phyloP scores from a whole-genome alignment of 2,888 invertebrate species.

The Callinectes sapidus region DNA sequence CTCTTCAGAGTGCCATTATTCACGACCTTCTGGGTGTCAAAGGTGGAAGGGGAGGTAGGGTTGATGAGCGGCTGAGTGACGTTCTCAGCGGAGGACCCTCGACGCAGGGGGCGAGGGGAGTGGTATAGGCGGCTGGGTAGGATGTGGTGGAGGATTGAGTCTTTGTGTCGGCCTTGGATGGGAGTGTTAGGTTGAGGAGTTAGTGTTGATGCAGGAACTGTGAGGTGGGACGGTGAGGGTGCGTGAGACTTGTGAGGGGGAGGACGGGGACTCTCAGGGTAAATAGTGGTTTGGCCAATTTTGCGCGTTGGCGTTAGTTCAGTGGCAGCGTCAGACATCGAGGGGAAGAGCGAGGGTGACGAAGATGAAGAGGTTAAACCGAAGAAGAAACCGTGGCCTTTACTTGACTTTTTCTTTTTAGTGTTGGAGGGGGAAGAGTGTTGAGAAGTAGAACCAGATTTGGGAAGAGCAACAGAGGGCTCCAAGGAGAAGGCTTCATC shows the following conservation, averaged over 20 bases:
- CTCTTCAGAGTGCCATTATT: constrained; percentile 76
- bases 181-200: constrained; percentile 59
- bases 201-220: constrained; percentile 54
- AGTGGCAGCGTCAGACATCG: constrained; percentile 58
- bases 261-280: constrained; percentile 63
- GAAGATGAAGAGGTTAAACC: constrained; percentile 65
- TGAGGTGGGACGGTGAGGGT: constrained; percentile 56
- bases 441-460: constrained; percentile 39
- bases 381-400: constrained; percentile 56
- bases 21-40: constrained; percentile 73
- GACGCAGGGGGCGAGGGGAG: constrained; percentile 69
- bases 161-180: constrained; percentile 59
- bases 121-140: constrained; percentile 70
- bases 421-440: constrained; percentile 53
- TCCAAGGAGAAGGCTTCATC: constrained; percentile 44
- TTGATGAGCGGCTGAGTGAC: constrained; percentile 55
- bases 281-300: constrained; percentile 65
- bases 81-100: constrained; percentile 69
- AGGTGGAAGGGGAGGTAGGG: constrained; percentile 60
- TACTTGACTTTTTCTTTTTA: constrained; percentile 63
- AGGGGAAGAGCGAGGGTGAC: constrained; percentile 67
- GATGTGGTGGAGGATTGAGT: constrained; percentile 68
- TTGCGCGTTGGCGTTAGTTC: constrained; percentile 67
- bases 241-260: constrained; percentile 54
- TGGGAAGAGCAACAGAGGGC: neutral